These are phyloP conservation scores for Drosophila burlai DNA, from an alignment of 1,140 invertebrate species.

Conservation along the genomic window DNA sequence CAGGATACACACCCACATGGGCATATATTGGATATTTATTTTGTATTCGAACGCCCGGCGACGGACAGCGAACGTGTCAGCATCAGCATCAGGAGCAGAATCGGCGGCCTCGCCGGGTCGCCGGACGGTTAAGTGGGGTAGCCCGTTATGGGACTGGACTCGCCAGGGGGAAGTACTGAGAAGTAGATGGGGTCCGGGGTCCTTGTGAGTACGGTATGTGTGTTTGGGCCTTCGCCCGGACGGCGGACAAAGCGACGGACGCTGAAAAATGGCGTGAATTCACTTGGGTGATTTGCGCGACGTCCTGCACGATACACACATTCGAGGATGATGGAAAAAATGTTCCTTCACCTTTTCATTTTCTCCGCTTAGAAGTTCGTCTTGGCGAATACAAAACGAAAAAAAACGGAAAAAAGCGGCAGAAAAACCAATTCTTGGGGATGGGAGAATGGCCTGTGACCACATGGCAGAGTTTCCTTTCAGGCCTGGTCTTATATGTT, in stretches of 20 bases:
- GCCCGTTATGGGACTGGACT: slow-evolving; percentile 52
- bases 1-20: slow-evolving; percentile 83
- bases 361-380: slow-evolving; percentile 44
- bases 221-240: slow-evolving; percentile 63
- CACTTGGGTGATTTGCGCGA: slow-evolving; percentile 79
- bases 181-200: slow-evolving; percentile 1
- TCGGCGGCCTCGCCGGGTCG: slow-evolving; percentile 57
- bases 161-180: not conserved
- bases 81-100: slow-evolving; percentile 55
- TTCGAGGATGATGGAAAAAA: slow-evolving; percentile 58
- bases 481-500: not conserved
- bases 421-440: slow-evolving; percentile 11
- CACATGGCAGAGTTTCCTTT: slow-evolving; percentile 19
- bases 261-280: slow-evolving; percentile 84
- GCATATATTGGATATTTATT: slow-evolving; percentile 85
- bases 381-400: slow-evolving; percentile 33
- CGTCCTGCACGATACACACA: slow-evolving; percentile 66
- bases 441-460: slow-evolving; percentile 6
- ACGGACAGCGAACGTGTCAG: slow-evolving; percentile 80
- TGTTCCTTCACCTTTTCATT: slow-evolving; percentile 49
- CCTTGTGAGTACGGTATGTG: slow-evolving; percentile 20
- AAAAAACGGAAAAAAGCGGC: not conserved
- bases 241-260: slow-evolving; percentile 73
- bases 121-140: slow-evolving; percentile 69
- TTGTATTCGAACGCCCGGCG: slow-evolving; percentile 80